Conservation (phyloP, 2,888 invertebrate species). For the Horisme vitalbata region DNA sequence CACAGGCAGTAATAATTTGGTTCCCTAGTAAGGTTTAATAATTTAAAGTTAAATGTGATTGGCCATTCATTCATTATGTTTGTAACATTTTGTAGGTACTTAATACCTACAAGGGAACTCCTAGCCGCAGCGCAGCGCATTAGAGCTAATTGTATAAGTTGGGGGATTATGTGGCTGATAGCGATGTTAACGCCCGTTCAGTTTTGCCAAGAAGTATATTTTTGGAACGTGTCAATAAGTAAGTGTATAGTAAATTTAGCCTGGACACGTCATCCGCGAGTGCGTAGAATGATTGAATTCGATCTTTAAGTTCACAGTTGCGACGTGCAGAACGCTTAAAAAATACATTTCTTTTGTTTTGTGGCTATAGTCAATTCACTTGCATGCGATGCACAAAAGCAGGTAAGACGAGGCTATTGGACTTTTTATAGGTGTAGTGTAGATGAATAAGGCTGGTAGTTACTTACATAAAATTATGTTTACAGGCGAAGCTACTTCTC, state of each 20-base stretch:
- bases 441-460: neutral
- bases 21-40: too few species aligned
- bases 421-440: constrained; percentile 2
- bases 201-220: constrained; percentile 81
- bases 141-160: constrained; percentile 50
- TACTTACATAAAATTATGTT: too few species aligned
- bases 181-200: constrained; percentile 80
- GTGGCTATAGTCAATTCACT: constrained; percentile 37
- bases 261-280: constrained; percentile 70
- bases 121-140: constrained; percentile 24
- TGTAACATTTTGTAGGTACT: constrained; percentile 3
- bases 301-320: constrained; percentile 46
- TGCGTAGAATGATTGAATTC: constrained; percentile 68
- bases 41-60: constrained; percentile 12
- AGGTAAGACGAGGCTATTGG: constrained; percentile 19
- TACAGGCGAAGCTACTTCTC: too few species aligned
- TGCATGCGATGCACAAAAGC: constrained; percentile 32
- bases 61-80: constrained; percentile 9
- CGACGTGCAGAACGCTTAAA: constrained; percentile 22
- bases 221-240: constrained; percentile 82
- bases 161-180: constrained; percentile 76
- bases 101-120: constrained; percentile 21
- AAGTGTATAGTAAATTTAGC: constrained; percentile 80
- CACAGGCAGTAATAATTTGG: constrained; percentile 21
- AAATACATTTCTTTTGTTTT: constrained; percentile 42